Evolutionary conservation across 2,888 invertebrate species (phyloP), one percentile per base, ranked within the genome.

Genomic region (Epinotia ramella): DNA sequence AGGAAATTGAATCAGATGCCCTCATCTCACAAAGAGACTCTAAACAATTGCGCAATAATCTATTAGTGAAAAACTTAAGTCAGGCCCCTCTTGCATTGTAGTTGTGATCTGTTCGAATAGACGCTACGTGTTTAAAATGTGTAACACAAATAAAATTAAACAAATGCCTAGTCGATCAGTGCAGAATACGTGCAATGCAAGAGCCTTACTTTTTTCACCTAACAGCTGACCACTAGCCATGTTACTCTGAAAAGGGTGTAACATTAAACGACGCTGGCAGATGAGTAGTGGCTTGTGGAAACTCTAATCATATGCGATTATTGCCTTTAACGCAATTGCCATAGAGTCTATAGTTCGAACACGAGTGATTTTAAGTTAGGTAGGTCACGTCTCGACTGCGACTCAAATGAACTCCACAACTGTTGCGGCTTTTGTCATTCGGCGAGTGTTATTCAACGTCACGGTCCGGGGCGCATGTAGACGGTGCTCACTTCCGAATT

Each of bases 401-500:
- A 49, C 16, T 53, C 16, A 49, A 66, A 46, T 60, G 59, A 69
- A 24, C 46, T 46, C 59, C 40, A 24, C n/a, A n/a, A 24, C 9
- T 24, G 69, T 69, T 69, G 49, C 60, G 20, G 16, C 59, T 60
- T 69, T 69, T 69, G 69, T 69, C 59, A 69, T 68, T 53, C 33
- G 33, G 20, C 24, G 20, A 5, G 18, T 18, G 71, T 75, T 75
- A 75, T 71, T 16, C 71, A 75, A 75, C 71, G 65, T 84, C 84
- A 87, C 82, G 89, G 84, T 86, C 83, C 84, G 82, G 77, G 84
- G 84, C 78, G 53, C 84, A 87, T 86, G 84, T 88, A 82, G 85
- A 79, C 78, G 86, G 87, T 87, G 81, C 84, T 89, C 86, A 89
- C 92, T 92, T 92, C 92, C 91, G 89, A 92, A 88, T 84, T 84